Conservation (phyloP, 2,888 invertebrate genomes). For the Acrobeloides nanus region DNA sequence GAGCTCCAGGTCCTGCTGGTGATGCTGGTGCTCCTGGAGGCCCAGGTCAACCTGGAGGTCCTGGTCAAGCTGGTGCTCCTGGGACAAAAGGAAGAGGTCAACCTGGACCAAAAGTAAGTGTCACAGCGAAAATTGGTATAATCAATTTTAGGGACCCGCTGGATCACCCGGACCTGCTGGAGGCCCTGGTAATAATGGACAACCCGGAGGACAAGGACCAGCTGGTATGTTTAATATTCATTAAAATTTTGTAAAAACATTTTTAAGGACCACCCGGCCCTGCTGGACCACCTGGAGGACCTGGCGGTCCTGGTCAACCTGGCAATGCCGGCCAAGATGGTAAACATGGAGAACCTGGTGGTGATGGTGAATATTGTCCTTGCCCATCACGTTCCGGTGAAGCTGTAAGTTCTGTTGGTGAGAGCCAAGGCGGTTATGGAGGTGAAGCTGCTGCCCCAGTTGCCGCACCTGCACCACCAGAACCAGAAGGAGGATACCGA, state of each 20-base stretch:
- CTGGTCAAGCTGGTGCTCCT: neutral
- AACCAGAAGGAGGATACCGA: neutral
- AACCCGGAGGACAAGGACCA: conserved; percentile 13
- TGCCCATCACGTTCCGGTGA: conserved; percentile 5
- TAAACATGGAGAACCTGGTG: conserved; percentile 7
- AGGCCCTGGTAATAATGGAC: conserved; percentile 3
- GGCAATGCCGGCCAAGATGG: conserved; percentile 18
- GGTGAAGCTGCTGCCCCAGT: conserved; percentile 5
- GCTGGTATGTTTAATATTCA: conserved; percentile 2
- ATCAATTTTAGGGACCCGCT: too few relatives aligned
- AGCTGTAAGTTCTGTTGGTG: conserved; percentile 1
- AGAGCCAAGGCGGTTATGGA: conserved; percentile 5
- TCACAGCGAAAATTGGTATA: too few relatives aligned
- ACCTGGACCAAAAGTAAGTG: too few relatives aligned
- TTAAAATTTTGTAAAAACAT: too few relatives aligned
- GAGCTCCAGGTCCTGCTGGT: conserved; percentile 2
- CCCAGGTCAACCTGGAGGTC: conserved; percentile 5
- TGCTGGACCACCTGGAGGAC: conserved; percentile 1
- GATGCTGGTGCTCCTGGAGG: neutral
- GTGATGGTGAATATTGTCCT: conserved; percentile 9
- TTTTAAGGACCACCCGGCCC: conserved; percentile 3
- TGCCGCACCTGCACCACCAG: conserved; percentile 8
- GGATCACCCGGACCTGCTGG: neutral
- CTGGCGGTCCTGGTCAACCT: conserved; percentile 19
- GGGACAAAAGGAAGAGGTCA: too few relatives aligned